Base-by-base conservation (phyloP, 2,797 vertebrate species). In the Gymnothorax javanicus region DNA sequence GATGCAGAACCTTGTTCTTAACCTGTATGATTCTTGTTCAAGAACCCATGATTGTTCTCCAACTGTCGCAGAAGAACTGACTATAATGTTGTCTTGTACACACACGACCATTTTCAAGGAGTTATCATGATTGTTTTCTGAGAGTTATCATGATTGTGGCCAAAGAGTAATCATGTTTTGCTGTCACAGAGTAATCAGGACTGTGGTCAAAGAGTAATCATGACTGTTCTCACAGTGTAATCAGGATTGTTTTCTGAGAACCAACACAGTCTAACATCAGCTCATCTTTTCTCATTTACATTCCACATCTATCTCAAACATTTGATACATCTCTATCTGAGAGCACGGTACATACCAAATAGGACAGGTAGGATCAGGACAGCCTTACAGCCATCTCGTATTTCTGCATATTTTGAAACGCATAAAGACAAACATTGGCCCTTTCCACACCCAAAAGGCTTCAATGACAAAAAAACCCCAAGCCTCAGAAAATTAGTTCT, bases 291-390 rank as follows among this genome's bases (percentile, higher is more conserved):
- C 87, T 90, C 83, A 81, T 59, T 50, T 81, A 84, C 91, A 94
- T 93, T 93, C 93, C 93, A 91, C 43, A 9, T 12, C 57, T 67
- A 60, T 75, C 60, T 89, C 92, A 92, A 91, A 91, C 90, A 90
- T 86, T 83, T 58, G 56, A 43, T 73, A 11, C 83, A 23, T 86
- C 86, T 33, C 75, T 89, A 88, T 86, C 88, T 89, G 84, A 77
- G 83, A 73, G 82, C 43, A 60, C 77, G 82, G 84, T 15, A 64
- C 71, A 81, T 87, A 86, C 77, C 83, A 87, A 87, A 23, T 25
- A 7, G 57, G 7, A 71, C 27, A 82, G 60, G 60, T 62, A 57
- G 69, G 33, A 67, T 82, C 77, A 57, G 33, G 52, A 43, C n/a
- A 82, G 33, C 27, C 33, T 60, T 81, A 52, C 20, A 56, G 52